Percentiles rank a stretch among this genome's conserved stretches.
phyloP scores from a whole-genome alignment of 2,113 vertebrate species.

The Macaca nemestrina region DNA sequence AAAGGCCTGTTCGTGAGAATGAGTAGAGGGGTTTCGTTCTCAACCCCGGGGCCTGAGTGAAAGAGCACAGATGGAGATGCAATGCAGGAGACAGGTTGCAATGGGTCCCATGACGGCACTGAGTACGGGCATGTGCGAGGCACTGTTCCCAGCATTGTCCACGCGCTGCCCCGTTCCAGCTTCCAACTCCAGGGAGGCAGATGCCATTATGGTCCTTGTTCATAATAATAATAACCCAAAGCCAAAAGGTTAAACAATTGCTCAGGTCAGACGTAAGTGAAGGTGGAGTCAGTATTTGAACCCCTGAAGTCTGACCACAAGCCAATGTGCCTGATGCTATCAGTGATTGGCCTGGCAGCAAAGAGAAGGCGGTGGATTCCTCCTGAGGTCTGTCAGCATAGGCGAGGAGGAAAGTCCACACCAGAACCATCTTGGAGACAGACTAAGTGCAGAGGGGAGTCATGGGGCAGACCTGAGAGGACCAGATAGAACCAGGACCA shows the following conservation, averaged over 20 bases:
- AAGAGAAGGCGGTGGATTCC: background rate
- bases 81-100: rapidly evolving
- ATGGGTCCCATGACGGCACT: rapidly evolving
- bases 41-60: no score
- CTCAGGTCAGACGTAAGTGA: no score
- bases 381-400: rapidly evolving
- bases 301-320: rapidly evolving
- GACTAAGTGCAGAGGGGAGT: background rate
- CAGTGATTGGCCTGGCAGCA: background rate
- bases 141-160: rapidly evolving
- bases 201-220: rapidly evolving
- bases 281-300: no score
- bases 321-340: rapidly evolving
- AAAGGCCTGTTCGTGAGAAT: rapidly evolving
- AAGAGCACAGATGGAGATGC: background rate
- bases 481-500: background rate
- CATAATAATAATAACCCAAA: no score
- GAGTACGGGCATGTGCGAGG: rapidly evolving
- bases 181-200: background rate
- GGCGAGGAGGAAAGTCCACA: background rate
- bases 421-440: background rate
- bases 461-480: background rate
- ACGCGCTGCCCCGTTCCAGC: rapidly evolving
- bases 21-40: background rate
- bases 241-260: background rate